Evolutionary conservation across 2,888 invertebrate species (phyloP), one percentile per base, ranked within the genome.

Genomic region (Thecophora atra): DNA sequence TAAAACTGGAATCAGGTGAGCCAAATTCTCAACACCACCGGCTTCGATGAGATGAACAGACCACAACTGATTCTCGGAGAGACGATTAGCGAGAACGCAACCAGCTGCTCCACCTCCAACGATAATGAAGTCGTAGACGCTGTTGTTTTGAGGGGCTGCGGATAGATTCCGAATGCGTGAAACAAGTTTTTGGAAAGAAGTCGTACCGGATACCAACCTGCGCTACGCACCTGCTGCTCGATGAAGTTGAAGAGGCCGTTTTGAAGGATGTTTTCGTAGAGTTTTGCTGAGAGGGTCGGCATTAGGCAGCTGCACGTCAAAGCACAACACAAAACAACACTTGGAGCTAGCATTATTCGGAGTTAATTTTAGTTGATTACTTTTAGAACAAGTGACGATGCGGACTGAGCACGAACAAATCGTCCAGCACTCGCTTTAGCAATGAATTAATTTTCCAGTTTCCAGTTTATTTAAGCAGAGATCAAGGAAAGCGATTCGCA

Each of bases 91-190:
- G 3, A 81, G 60, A 7, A 79, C 79, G 73, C 77, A 77, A 2
- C 93, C 93, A 84, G 94, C 94, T 3, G 94, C 94, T 51, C 95
- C 94, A 1, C 91, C 91, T 4, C 94, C 94, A 5, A 94, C 90
- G 51, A 93, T 87, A 75, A 94, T 92, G 81, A 94, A 94, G 84
- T 94, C 93, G 80, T 93, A 94, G 42, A 90, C 89, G 0, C 90
- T 89, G 72, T 80, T 87, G 72, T 81, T 87, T 78, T 51, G 90
- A 88, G 81, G 96, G 90, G 84, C 96, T 98, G 82, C 93, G 94
- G 15, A 19, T 28, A 1, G 47, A 54, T 44, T 58, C 5, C 6
- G 1, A 30, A 60, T 47, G 6, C 7, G 17, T 65, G 8, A 26
- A 28, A 8, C 28, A 15, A 11, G 3, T 8, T n/a, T n/a, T n/a